These are phyloP conservation scores for Arnoldichthys spilopterus DNA, from an alignment of 2,797 vertebrate species.

Conservation along the genomic window DNA sequence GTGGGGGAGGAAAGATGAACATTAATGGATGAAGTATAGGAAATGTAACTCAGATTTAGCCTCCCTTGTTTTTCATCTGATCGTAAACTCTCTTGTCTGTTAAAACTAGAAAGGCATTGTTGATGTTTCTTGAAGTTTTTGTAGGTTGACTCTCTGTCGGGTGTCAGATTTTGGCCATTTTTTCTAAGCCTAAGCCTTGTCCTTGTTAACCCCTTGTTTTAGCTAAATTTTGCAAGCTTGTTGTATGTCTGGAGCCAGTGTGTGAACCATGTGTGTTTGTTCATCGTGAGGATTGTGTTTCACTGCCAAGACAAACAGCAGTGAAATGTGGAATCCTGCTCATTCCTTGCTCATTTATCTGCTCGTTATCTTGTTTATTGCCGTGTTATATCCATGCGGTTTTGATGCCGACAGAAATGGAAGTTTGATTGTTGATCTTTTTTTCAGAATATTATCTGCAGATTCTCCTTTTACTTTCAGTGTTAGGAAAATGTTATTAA, in stretches of 20 bases:
- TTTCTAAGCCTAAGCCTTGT: background rate
- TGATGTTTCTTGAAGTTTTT: constrained; percentile 20
- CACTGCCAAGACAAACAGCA: background rate
- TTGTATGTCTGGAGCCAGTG: background rate
- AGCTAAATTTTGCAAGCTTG: background rate
- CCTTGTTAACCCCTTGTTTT: background rate
- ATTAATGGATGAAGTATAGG: constrained; percentile 21
- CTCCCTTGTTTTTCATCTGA: constrained; percentile 1
- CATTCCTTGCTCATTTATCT: too few relatives aligned
- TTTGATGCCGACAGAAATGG: background rate
- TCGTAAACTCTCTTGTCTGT: constrained; percentile 9
- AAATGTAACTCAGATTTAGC: constrained; percentile 29
- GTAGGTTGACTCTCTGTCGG: background rate
- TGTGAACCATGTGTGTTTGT: background rate
- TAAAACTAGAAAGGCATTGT: background rate
- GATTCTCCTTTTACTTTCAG: background rate
- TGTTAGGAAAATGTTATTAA: background rate
- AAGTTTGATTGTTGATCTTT: constrained; percentile 3
- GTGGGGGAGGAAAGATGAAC: background rate
- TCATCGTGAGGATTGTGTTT: background rate
- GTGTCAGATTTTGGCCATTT: background rate
- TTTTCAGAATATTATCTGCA: background rate
- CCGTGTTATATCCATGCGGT: background rate
- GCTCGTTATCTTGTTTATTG: background rate
- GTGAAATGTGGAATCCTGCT: background rate